Percentiles rank a stretch among this genome's conserved stretches.
Conservation (phyloP, 2,888 invertebrate species). For the Hololepta plana region DNA sequence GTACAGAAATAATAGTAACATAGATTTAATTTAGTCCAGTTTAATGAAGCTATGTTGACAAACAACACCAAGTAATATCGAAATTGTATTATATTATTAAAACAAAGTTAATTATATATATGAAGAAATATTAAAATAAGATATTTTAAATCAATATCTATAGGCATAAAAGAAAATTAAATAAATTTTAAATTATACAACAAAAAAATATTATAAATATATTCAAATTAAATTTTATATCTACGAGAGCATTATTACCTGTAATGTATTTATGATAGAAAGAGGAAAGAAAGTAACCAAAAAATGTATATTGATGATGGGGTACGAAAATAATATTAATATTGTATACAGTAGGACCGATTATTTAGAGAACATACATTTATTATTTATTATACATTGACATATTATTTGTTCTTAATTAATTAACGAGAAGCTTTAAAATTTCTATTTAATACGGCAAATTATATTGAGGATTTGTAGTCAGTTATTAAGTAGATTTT, state of each 20-base stretch:
- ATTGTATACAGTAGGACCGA: slow-evolving; percentile 9
- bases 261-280: slow-evolving; percentile 14
- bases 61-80: slow-evolving; percentile 13
- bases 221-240: slow-evolving; percentile 16
- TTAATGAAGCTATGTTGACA: too few relatives aligned
- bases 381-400: slow-evolving; percentile 6
- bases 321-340: slow-evolving; percentile 4
- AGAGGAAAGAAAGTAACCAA: too few relatives aligned
- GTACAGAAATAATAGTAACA: too few relatives aligned
- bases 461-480: too few relatives aligned
- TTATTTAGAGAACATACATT: slow-evolving; percentile 5
- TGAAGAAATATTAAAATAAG: slow-evolving; percentile 8
- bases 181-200: slow-evolving; percentile 10
- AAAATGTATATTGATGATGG: slow-evolving; percentile 8
- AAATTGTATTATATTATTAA: slow-evolving; percentile 10
- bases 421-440: slow-evolving; percentile 12
- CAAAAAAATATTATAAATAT: slow-evolving; percentile 11
- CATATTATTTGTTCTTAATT: slow-evolving; percentile 12
- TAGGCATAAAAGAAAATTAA: slow-evolving; percentile 14
- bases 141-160: slow-evolving; percentile 16
- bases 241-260: slow-evolving; percentile 13
- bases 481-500: too few relatives aligned
- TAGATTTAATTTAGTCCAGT: too few relatives aligned
- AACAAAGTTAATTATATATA: too few relatives aligned
- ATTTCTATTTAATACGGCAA: slow-evolving; percentile 12